Evolutionary conservation across 2,113 vertebrate species (phyloP).

Genomic region (Oncorhynchus clarkii): DNA sequence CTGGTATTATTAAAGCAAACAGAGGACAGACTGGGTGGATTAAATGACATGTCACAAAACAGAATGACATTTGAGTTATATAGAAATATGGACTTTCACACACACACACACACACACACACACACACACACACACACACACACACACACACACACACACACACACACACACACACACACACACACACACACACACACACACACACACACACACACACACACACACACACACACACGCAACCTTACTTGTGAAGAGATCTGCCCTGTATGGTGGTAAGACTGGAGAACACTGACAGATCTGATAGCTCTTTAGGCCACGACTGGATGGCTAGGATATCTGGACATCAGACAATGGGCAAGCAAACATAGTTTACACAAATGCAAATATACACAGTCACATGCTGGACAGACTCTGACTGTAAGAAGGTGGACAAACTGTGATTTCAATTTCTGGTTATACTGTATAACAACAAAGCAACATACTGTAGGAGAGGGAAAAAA

Average conservation of each 20-base stretch:
- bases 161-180: too few species aligned
- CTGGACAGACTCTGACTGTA: too few species aligned
- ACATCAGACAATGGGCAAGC: constrained; percentile 2
- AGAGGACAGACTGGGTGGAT: not conserved
- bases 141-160: too few species aligned
- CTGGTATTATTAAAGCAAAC: not conserved
- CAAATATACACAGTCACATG: too few species aligned
- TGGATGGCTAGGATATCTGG: constrained; percentile 91
- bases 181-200: too few species aligned
- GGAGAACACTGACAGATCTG: constrained; percentile 89
- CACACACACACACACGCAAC: not conserved
- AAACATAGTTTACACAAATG: not conserved
- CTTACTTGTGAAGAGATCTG: constrained; percentile 89
- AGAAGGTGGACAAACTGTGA: too few species aligned
- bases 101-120: too few species aligned
- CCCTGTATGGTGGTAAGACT: constrained; percentile 92
- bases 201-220: too few species aligned
- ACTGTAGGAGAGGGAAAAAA: too few species aligned
- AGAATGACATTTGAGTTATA: not conserved
- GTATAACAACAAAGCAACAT: too few species aligned
- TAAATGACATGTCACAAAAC: not conserved
- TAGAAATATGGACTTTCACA: too few species aligned
- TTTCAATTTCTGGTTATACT: too few species aligned
- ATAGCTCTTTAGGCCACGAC: constrained; percentile 88
- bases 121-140: not conserved